phyloP scores from a whole-genome alignment of 2,797 vertebrate species.

The Percopsis omiscomaycus region DNA sequence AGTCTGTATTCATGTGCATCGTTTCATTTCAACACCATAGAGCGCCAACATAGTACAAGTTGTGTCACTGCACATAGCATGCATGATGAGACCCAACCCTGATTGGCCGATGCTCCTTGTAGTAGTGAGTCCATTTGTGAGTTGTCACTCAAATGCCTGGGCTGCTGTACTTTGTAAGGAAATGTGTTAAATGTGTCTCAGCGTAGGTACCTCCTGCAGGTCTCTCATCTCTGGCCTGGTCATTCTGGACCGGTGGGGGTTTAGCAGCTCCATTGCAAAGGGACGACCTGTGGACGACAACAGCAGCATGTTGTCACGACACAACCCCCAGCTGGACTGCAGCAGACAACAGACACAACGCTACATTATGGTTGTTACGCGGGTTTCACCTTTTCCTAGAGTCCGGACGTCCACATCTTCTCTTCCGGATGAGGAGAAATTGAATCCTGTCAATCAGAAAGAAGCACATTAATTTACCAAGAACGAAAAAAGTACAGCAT shows the following conservation, averaged over 20 bases:
- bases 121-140: neutral
- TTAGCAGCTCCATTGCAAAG: constrained; percentile 93
- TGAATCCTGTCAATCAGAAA: constrained; percentile 81
- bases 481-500: neutral
- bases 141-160: neutral
- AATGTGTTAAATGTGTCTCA: constrained; percentile 2
- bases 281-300: constrained; percentile 83
- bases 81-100: too few relatives aligned
- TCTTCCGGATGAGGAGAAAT: constrained; percentile 96
- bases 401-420: constrained; percentile 98
- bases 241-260: constrained; percentile 84
- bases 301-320: too few relatives aligned
- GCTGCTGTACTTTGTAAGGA: neutral
- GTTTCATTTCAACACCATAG: too few relatives aligned
- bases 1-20: too few relatives aligned
- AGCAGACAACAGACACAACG: neutral
- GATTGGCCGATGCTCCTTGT: too few relatives aligned
- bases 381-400: constrained; percentile 86
- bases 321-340: too few relatives aligned
- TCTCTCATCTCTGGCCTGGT: constrained; percentile 80
- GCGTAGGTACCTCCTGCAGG: constrained; percentile 86
- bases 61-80: too few relatives aligned
- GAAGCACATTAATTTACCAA: neutral
- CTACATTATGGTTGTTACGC: neutral
- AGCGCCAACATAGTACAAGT: too few relatives aligned